Conservation (phyloP, 2,797 vertebrate genomes). For the Tenualosa thibaudeaui region DNA sequence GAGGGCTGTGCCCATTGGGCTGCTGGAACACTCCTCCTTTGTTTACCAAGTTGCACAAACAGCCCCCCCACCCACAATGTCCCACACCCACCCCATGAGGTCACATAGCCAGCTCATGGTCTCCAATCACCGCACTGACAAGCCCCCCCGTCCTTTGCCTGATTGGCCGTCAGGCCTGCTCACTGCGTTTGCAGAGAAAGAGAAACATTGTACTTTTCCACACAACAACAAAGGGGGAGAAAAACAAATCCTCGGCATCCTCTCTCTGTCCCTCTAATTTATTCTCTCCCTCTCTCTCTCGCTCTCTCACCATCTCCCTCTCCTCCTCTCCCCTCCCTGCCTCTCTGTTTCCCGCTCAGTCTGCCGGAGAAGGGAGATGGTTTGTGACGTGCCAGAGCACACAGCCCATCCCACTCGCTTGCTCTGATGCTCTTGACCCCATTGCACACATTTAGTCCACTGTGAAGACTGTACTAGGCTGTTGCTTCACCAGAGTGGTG, state of each 20-base stretch:
- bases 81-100: constrained; percentile 45
- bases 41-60: constrained; percentile 72
- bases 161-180: constrained; percentile 46
- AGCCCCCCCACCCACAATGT: constrained; percentile 40
- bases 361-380: constrained; percentile 43
- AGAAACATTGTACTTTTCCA: constrained; percentile 63
- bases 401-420: background rate
- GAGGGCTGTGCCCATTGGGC: constrained; percentile 69
- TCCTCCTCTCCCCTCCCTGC: background rate
- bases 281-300: constrained; percentile 33
- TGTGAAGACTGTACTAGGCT: background rate
- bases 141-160: constrained; percentile 35
- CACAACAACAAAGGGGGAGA: constrained; percentile 51
- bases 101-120: constrained; percentile 68
- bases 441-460: constrained; percentile 32
- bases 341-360: constrained; percentile 13
- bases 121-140: constrained; percentile 57
- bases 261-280: constrained; percentile 40
- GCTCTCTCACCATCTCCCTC: constrained; percentile 29
- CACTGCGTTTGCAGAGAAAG: constrained; percentile 51
- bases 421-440: constrained; percentile 37
- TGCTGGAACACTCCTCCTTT: constrained; percentile 72
- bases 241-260: constrained; percentile 40
- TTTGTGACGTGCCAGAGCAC: constrained; percentile 49
- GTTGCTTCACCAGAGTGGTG: background rate